phyloP scores from a whole-genome alignment of 2,888 invertebrate genomes.

The Gandaritis pyraliata region DNA sequence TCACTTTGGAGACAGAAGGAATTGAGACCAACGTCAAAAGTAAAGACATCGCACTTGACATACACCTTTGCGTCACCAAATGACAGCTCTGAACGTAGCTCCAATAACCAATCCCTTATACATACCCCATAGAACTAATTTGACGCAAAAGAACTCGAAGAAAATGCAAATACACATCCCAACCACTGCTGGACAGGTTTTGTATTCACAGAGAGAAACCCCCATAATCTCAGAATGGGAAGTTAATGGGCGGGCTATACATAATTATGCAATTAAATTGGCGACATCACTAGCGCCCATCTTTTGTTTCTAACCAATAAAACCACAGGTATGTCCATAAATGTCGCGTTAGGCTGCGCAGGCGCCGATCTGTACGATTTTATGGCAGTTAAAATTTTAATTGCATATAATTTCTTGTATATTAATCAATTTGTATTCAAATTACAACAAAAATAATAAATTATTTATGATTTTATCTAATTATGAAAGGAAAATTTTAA shows the following conservation, averaged over 20 bases:
- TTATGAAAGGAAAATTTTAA: constrained; percentile 40
- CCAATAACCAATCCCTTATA: no score
- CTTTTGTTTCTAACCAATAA: constrained; percentile 40
- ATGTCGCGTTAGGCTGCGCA: constrained; percentile 33
- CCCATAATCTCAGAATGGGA: no score
- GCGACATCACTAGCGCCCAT: constrained; percentile 34
- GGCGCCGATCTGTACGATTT: constrained; percentile 36
- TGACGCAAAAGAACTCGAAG: no score
- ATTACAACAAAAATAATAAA: constrained; percentile 30
- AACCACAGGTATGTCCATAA: constrained; percentile 36
- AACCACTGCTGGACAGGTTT: no score
- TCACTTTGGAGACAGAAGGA: no score
- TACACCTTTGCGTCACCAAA: no score
- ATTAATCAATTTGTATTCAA: constrained; percentile 46
- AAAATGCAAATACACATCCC: no score
- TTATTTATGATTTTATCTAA: constrained; percentile 43
- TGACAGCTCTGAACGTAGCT: no score
- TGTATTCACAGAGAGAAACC: no score
- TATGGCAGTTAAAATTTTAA: constrained; percentile 40
- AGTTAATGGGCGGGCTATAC: constrained; percentile 5
- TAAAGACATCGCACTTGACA: no score
- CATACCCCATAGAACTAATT: no score
- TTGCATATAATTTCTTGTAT: constrained; percentile 36
- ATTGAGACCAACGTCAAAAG: no score
- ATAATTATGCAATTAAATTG: constrained; percentile 28